Percentiles rank a stretch among this genome's conserved stretches.
These are phyloP conservation scores for Pandion haliaetus DNA, from an alignment of 2,113 vertebrate species.

Conservation along the genomic window DNA sequence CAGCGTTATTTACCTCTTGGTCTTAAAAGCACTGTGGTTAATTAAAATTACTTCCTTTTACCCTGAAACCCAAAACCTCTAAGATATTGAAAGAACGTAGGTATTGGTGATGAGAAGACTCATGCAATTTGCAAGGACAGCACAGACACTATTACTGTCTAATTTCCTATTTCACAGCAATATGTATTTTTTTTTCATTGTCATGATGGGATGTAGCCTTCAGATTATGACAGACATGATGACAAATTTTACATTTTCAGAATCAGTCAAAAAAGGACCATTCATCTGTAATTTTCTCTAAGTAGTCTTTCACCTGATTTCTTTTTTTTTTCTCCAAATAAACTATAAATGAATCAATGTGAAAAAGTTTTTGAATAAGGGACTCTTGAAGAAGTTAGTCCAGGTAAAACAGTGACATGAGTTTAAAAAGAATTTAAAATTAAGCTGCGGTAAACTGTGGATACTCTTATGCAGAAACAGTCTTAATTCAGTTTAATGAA, in stretches of 20 bases:
- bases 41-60: background rate
- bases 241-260: background rate
- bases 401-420: background rate
- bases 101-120: background rate
- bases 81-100: background rate
- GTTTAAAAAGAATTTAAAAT: background rate
- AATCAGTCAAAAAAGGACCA: background rate
- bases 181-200: background rate
- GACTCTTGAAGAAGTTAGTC: background rate
- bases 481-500: background rate
- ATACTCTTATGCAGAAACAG: background rate
- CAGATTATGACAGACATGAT: background rate
- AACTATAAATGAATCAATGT: background rate
- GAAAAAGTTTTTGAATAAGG: background rate
- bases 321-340: background rate
- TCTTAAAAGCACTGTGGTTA: background rate
- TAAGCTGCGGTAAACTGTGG: background rate
- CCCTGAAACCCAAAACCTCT: background rate
- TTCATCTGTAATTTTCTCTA: background rate
- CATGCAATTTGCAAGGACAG: background rate
- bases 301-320: background rate
- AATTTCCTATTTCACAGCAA: background rate
- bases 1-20: background rate
- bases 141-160: background rate
- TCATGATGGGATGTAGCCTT: background rate